Percentiles rank a stretch among this genome's conserved stretches.
These are phyloP conservation scores for Aphelenchoides besseyi DNA, from an alignment of 1,140 invertebrate species.

Conservation along the genomic window DNA sequence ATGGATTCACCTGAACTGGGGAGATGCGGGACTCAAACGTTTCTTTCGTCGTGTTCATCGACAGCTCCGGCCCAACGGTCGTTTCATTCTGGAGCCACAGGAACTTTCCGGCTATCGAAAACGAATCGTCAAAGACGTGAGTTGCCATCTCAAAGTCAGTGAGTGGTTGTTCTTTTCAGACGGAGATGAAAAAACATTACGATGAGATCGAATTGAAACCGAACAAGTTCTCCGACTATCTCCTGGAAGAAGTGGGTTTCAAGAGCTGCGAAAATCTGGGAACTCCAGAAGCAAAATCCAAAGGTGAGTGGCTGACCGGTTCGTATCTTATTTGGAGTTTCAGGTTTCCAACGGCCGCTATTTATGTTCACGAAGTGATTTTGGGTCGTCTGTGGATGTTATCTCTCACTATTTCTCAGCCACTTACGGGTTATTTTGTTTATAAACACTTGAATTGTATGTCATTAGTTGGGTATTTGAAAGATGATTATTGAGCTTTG, in stretches of 20 bases:
- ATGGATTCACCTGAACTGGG: conserved; percentile 96
- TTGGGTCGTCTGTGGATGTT: too few species aligned
- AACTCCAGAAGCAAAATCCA: conserved; percentile 33
- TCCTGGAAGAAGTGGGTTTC: conserved; percentile 50
- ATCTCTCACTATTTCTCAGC: too few species aligned
- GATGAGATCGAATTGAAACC: conserved; percentile 51
- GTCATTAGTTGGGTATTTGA: too few species aligned
- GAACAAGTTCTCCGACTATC: conserved; percentile 49
- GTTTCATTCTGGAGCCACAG: conserved; percentile 86
- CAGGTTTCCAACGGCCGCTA: not conserved
- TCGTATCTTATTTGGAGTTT: not conserved
- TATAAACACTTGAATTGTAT: too few species aligned
- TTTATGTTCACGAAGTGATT: not conserved
- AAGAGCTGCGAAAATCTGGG: conserved; percentile 36
- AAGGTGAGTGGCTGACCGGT: conserved; percentile 35
- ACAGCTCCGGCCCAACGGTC: conserved; percentile 84
- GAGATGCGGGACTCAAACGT: conserved; percentile 84
- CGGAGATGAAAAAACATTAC: conserved; percentile 43
- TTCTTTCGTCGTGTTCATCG: conserved; percentile 83
- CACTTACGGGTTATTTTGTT: too few species aligned
- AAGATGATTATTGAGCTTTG: too few species aligned
- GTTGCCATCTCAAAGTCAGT: not conserved
- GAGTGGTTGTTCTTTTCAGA: conserved; percentile 24
- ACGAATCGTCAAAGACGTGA: conserved; percentile 37
- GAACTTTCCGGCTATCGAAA: conserved; percentile 67